Conservation (phyloP, 2,797 vertebrate species). For the Neomorphus geoffroyi region DNA sequence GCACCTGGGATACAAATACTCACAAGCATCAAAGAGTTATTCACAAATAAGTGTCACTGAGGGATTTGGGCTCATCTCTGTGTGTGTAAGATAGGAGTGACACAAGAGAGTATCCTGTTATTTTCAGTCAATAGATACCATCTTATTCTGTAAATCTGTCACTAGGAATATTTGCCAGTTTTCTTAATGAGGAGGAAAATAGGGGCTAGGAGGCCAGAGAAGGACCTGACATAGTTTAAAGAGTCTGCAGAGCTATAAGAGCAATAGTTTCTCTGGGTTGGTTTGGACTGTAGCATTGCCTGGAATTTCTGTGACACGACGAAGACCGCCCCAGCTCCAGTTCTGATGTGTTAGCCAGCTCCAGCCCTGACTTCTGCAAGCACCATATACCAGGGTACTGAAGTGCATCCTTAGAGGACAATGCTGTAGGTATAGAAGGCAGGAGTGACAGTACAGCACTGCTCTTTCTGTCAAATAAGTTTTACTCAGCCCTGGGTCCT, state of each 20-base stretch:
- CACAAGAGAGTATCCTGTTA: neutral
- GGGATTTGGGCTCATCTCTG: neutral
- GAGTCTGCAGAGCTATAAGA: neutral
- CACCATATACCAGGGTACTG: accelerated
- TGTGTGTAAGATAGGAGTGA: neutral
- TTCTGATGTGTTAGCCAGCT: neutral
- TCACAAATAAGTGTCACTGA: neutral
- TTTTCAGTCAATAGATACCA: neutral
- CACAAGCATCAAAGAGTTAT: neutral
- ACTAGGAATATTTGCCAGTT: neutral
- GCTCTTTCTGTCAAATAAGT: neutral
- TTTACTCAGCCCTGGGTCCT: neutral
- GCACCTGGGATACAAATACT: neutral
- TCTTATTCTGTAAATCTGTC: neutral
- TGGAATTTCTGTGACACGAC: neutral
- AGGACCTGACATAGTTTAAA: neutral
- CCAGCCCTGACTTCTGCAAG: neutral
- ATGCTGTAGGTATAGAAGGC: neutral
- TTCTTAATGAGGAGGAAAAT: neutral
- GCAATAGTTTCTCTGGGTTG: neutral
- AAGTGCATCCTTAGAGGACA: neutral
- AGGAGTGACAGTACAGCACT: neutral
- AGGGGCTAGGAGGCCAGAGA: neutral
- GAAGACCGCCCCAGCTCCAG: neutral
- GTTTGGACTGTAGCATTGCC: neutral